Base-by-base conservation (phyloP, 2,113 vertebrate species). In the Rattus rattus region DNA sequence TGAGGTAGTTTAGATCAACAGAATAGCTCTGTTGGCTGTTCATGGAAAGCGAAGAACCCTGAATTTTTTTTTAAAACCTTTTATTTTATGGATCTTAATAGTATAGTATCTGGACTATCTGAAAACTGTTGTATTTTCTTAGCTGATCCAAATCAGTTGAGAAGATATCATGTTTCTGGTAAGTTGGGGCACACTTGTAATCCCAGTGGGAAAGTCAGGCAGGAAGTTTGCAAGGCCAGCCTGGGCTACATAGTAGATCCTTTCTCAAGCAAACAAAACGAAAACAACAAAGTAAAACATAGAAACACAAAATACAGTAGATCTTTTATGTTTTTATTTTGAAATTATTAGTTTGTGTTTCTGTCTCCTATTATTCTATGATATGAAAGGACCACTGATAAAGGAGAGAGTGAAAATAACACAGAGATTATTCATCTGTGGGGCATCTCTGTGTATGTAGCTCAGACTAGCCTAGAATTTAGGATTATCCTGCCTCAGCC, bases 61-160 rank as follows among this genome's bases (percentile, higher is more conserved):
- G 72, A 52, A 30, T 95, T 92, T 92, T 93, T 96, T 43, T 54
- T 54, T 54, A 59, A 36, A 24, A 85, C 26, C 36, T 10, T 94
- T 77, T 84, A 70, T 88, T 33, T 91, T 93, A 61, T 26, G 12
- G 77, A 72, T 94, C 94, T 94, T 39, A 49, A 26, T 91, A 91
- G n/a, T 9, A 3, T 33, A 73, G 28, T 85, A 87, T 91, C n/a
- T 84, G 28, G 13, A 94, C 93, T 93, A 6, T 93, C 85, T 87
- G 87, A 84, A 95, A 54, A 92, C 43, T 43, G 70, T 12, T 17
- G 1, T 88, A 10, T 86, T 91, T 96, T 80, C 84, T 96, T 61
- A 95, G 54, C 67, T 89, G 56, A 67, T 83, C 30, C 65, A 89
- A 77, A 90, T 91, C 65, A 79, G n/a, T 95, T 93, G 83, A 92